Evolutionary conservation across 1,140 invertebrate genomes (phyloP).

Genomic region (Aleiodes sp.): DNA sequence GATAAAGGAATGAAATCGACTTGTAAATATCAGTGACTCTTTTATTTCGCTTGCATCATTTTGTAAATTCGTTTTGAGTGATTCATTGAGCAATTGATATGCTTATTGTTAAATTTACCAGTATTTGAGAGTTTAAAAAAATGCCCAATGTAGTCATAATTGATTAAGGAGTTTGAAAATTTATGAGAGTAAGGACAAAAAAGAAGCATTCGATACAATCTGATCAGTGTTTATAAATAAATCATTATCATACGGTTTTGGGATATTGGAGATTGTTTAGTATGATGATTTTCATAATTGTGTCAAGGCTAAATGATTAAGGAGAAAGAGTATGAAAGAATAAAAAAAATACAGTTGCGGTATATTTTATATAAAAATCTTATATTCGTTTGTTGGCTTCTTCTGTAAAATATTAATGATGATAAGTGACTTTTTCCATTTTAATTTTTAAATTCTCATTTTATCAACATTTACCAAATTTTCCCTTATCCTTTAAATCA

Average conservation of each 20-base stretch:
- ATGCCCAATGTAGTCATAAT: slow-evolving; percentile 7
- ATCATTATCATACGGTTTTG: neutral
- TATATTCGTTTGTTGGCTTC: slow-evolving; percentile 9
- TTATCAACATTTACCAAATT: neutral
- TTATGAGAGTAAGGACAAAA: too few species aligned
- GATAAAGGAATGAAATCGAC: neutral
- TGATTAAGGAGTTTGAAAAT: too few species aligned
- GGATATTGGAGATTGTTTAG: neutral
- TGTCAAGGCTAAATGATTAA: slow-evolving; percentile 7
- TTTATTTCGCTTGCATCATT: neutral
- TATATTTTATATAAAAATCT: slow-evolving; percentile 35
- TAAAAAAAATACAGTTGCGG: slow-evolving; percentile 27
- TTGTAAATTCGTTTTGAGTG: neutral
- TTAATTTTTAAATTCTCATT: neutral
- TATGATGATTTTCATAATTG: neutral
- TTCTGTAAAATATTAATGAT: slow-evolving; percentile 1
- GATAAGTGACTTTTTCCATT: neutral
- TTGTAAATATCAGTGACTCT: neutral
- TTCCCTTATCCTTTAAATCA: neutral
- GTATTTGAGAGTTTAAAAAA: neutral
- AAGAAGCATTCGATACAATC: neutral
- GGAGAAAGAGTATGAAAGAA: slow-evolving; percentile 11
- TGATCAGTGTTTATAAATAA: neutral
- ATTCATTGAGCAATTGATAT: neutral
- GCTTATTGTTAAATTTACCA: slow-evolving; percentile 2